A percentile compares a stretch with the other conserved stretches of the same genome.
Conservation (phyloP, 2,797 vertebrate genomes). For the Channallabes apus region DNA sequence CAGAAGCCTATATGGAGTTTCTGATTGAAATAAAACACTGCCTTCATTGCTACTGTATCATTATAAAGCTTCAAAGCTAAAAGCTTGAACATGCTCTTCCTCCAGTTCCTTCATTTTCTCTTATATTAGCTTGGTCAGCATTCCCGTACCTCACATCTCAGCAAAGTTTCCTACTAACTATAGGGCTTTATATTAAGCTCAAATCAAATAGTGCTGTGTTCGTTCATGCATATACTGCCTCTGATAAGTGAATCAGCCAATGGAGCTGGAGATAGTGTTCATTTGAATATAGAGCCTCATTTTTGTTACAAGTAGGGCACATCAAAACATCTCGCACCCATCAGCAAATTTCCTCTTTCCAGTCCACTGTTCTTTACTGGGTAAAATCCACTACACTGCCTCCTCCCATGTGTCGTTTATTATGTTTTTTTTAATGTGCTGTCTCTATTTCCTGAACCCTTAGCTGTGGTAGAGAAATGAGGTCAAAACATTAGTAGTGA, state of each 20-base stretch:
- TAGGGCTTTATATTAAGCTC: constrained; percentile 45
- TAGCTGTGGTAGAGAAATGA: constrained; percentile 72
- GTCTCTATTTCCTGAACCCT: constrained; percentile 50
- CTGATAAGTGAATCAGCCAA: constrained; percentile 53
- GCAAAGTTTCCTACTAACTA: constrained; percentile 45
- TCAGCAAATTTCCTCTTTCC: constrained; percentile 36
- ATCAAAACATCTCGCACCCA: constrained; percentile 37
- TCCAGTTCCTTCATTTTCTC: constrained; percentile 11
- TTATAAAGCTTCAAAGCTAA: constrained; percentile 4
- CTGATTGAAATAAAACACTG: constrained; percentile 13
- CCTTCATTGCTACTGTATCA: not conserved
- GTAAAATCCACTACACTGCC: constrained; percentile 42
- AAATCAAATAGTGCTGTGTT: constrained; percentile 46
- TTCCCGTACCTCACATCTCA: constrained; percentile 40
- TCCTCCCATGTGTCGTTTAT: constrained; percentile 33
- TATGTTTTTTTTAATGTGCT: not conserved
- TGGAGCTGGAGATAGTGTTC: constrained; percentile 51
- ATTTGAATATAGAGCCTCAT: constrained; percentile 51
- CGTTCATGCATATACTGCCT: constrained; percentile 49
- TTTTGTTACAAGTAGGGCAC: constrained; percentile 47
- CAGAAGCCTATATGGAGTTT: not conserved
- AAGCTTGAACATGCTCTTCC: constrained; percentile 11
- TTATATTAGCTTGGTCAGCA: constrained; percentile 44
- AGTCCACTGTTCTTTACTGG: constrained; percentile 31
- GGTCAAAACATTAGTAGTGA: constrained; percentile 71